Percentiles rank a stretch among this genome's conserved stretches.
These are phyloP conservation scores for Caenorhabditis elegans DNA, from an alignment of 1,140 invertebrate genomes.

Conservation along the genomic window WBcel235 BX284605.5:10642501-10643000, in stretches of 20 bases:
- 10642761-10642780: conserved; percentile 57
- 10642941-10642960: too few species aligned
- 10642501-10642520: too few species aligned
- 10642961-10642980: too few species aligned
- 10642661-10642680: not conserved
- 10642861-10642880: conserved; percentile 66
- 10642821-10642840: conserved; percentile 68
- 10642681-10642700: not conserved
- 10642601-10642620: conserved; percentile 34
- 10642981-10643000: too few species aligned
- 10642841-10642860: conserved; percentile 69
- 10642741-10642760: conserved; percentile 63
- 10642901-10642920: not conserved
- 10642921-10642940: too few species aligned
- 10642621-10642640: conserved; percentile 39
- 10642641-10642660: conserved; percentile 30
- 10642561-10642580: conserved; percentile 63
- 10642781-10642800: conserved; percentile 62
- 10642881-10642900: not conserved
- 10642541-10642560: conserved; percentile 43
- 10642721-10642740: conserved; percentile 51
- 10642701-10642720: conserved; percentile 45
- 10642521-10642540: not conserved
- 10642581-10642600: conserved; percentile 54
- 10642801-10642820: conserved; percentile 69